Conservation (phyloP, 2,113 vertebrate genomes). For the Ceyx margarethae region DNA sequence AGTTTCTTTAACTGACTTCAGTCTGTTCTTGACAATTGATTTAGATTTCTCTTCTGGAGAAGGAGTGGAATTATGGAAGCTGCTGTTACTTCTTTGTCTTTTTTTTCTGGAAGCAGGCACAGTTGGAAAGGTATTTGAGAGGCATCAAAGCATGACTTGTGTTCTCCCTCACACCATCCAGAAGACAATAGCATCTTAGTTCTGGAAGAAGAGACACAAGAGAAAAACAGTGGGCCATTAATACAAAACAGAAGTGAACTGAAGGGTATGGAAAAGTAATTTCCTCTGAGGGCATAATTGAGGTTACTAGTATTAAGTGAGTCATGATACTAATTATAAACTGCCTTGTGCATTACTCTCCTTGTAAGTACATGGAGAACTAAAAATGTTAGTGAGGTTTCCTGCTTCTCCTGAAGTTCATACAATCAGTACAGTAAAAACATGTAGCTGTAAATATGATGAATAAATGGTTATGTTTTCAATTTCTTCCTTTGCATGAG, state of each 20-base stretch:
- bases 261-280: constrained; percentile 19
- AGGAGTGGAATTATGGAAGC: background rate
- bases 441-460: background rate
- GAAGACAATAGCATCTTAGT: background rate
- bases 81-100: background rate
- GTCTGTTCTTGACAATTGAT: background rate
- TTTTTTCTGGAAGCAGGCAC: constrained; percentile 15
- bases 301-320: constrained; percentile 23
- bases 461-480: background rate
- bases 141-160: background rate
- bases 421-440: background rate
- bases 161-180: background rate
- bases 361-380: background rate
- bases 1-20: background rate
- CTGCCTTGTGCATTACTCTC: background rate
- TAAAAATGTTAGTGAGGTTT: constrained; percentile 12
- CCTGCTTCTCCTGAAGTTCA: background rate
- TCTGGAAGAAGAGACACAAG: constrained; percentile 56
- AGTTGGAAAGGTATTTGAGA: background rate
- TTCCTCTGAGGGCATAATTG: constrained; percentile 26
- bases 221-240: background rate
- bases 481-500: background rate
- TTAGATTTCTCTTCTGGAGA: background rate
- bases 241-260: background rate
- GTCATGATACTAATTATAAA: constrained; percentile 71